These are phyloP conservation scores for Lepus oiostolus DNA, from an alignment of 2,797 vertebrate genomes.

Conservation along the genomic window DNA sequence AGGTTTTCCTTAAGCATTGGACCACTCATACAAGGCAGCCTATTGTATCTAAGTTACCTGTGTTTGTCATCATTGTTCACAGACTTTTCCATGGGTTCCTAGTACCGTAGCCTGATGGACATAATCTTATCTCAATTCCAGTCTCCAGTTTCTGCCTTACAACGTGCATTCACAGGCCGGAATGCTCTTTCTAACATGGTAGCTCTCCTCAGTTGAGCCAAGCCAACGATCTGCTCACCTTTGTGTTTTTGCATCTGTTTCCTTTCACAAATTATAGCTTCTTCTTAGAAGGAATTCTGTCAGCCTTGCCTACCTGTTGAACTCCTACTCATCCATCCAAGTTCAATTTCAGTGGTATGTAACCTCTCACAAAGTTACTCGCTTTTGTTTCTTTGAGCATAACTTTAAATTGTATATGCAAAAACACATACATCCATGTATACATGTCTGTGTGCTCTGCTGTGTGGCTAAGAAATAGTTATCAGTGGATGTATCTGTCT, in stretches of 20 bases:
- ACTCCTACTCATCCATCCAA: neutral
- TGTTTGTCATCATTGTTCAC: too few species aligned
- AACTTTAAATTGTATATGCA: neutral
- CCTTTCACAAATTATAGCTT: neutral
- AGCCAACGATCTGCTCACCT: neutral
- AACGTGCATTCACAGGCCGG: neutral
- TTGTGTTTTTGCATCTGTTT: neutral
- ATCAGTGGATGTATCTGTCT: neutral
- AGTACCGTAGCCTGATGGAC: neutral
- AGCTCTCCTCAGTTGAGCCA: neutral
- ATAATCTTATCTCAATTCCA: neutral
- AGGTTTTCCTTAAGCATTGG: neutral
- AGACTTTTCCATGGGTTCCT: neutral
- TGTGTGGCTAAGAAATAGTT: neutral
- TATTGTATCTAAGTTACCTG: neutral
- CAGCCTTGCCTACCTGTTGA: neutral
- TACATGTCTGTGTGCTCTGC: neutral
- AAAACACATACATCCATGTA: accelerated
- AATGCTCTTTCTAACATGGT: neutral
- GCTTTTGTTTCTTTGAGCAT: neutral
- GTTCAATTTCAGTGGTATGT: neutral
- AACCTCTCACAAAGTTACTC: neutral
- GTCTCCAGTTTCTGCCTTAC: neutral
- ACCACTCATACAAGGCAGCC: neutral
- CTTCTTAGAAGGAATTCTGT: neutral